A percentile compares a stretch with the other conserved stretches of the same genome.
phyloP scores from a whole-genome alignment of 2,797 vertebrate genomes.

The Xerus rutilus region DNA sequence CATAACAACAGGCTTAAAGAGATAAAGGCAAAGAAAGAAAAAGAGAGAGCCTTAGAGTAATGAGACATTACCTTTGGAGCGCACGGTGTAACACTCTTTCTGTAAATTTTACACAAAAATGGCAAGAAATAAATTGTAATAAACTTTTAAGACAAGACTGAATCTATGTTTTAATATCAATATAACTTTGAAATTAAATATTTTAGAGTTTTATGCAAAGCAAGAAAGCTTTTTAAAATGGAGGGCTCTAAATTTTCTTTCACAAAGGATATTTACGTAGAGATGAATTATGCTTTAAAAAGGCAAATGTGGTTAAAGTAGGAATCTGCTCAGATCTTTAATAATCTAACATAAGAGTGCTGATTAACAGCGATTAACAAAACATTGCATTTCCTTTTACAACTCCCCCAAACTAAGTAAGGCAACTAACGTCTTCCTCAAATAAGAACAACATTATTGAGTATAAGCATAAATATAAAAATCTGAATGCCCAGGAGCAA shows the following conservation, averaged over 20 bases:
- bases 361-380: background rate
- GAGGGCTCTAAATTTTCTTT: slow-evolving; percentile 92
- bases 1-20: slow-evolving; percentile 91
- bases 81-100: slow-evolving; percentile 99
- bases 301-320: slow-evolving; percentile 46
- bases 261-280: slow-evolving; percentile 73
- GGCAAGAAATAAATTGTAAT: slow-evolving; percentile 99
- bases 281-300: slow-evolving; percentile 73
- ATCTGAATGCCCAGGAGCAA: background rate
- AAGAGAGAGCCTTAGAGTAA: slow-evolving; percentile 96
- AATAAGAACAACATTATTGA: slow-evolving; percentile 17
- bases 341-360: background rate
- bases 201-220: slow-evolving; percentile 88
- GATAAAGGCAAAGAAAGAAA: slow-evolving; percentile 87
- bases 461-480: background rate
- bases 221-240: slow-evolving; percentile 87
- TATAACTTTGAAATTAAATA: slow-evolving; percentile 88
- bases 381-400: background rate
- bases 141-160: slow-evolving; percentile 96
- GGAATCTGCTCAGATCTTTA: slow-evolving; percentile 65
- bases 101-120: slow-evolving; percentile 99
- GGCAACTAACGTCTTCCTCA: background rate
- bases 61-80: slow-evolving; percentile 99
- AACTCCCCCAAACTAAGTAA: background rate
- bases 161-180: slow-evolving; percentile 94